phyloP scores from a whole-genome alignment of 2,113 vertebrate species.

The Ptyas mucosa region DNA sequence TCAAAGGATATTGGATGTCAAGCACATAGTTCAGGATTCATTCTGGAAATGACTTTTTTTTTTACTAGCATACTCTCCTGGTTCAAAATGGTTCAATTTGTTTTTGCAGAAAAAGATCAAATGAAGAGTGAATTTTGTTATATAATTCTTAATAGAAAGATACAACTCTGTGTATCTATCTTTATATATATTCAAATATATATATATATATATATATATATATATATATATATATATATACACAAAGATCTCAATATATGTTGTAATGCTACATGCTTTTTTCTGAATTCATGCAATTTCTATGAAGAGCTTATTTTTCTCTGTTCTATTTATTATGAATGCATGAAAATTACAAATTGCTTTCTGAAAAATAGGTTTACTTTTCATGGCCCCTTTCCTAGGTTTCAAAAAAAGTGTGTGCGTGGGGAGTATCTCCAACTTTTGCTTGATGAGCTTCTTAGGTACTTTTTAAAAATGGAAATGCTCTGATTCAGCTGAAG shows the following conservation, averaged over 20 bases:
- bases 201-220: too few relatives aligned
- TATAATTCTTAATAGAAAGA: constrained; percentile 38
- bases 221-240: neutral
- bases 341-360: neutral
- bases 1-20: constrained; percentile 40
- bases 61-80: constrained; percentile 53
- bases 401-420: neutral
- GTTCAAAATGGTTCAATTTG: constrained; percentile 54
- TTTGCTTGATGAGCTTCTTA: neutral
- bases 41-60: constrained; percentile 46
- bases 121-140: constrained; percentile 34
- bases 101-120: constrained; percentile 49
- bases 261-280: neutral
- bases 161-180: neutral
- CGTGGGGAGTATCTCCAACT: neutral
- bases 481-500: neutral
- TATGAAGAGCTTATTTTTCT: neutral
- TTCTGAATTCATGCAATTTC: neutral
- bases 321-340: neutral
- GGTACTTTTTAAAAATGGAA: neutral
- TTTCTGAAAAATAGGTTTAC: neutral
- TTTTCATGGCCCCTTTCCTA: too few relatives aligned
- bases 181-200: neutral
- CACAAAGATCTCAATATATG: neutral
- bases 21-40: constrained; percentile 23